These are phyloP conservation scores for Diabrotica virgifera DNA, from an alignment of 1,140 invertebrate species.

Conservation along the genomic window DNA sequence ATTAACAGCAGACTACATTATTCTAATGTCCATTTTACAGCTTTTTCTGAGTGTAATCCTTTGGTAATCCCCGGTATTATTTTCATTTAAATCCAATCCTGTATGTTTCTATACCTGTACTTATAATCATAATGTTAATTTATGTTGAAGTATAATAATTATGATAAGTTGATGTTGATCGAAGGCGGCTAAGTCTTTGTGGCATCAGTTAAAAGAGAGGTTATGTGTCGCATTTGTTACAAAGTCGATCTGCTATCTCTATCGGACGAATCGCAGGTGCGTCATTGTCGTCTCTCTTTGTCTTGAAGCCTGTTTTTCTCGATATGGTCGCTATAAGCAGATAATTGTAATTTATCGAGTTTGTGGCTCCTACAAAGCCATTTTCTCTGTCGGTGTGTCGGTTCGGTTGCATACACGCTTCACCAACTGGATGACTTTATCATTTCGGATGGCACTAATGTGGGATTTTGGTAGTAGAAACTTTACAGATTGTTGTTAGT, in stretches of 20 bases:
- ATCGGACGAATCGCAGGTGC: slow-evolving; percentile 17
- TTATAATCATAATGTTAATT: slow-evolving; percentile 20
- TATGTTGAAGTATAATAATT: slow-evolving; percentile 22
- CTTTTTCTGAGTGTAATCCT: too few relatives aligned
- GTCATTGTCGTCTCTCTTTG: slow-evolving; percentile 14
- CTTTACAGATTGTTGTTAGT: not conserved
- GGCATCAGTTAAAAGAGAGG: slow-evolving; percentile 11
- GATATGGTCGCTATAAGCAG: slow-evolving; percentile 26
- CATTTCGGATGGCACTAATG: not conserved
- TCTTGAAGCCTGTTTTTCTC: slow-evolving; percentile 14
- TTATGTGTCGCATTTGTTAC: slow-evolving; percentile 7
- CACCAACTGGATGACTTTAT: slow-evolving; percentile 2
- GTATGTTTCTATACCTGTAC: slow-evolving; percentile 5
- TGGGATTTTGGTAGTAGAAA: not conserved
- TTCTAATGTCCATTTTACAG: too few relatives aligned
- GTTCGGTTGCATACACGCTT: not conserved
- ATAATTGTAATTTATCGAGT: slow-evolving; percentile 45
- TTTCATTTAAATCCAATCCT: not conserved
- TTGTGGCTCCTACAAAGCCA: slow-evolving; percentile 25
- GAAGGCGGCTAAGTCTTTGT: slow-evolving; percentile 19
- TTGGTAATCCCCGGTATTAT: too few relatives aligned
- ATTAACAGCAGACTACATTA: too few relatives aligned
- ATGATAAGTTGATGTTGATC: slow-evolving; percentile 24
- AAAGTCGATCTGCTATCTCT: slow-evolving; percentile 17
- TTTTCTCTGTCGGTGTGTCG: slow-evolving; percentile 17